Evolutionary conservation across 2,797 vertebrate genomes (phyloP), one percentile per base, ranked within the genome.

Genomic region (Diplodus sargus): DNA sequence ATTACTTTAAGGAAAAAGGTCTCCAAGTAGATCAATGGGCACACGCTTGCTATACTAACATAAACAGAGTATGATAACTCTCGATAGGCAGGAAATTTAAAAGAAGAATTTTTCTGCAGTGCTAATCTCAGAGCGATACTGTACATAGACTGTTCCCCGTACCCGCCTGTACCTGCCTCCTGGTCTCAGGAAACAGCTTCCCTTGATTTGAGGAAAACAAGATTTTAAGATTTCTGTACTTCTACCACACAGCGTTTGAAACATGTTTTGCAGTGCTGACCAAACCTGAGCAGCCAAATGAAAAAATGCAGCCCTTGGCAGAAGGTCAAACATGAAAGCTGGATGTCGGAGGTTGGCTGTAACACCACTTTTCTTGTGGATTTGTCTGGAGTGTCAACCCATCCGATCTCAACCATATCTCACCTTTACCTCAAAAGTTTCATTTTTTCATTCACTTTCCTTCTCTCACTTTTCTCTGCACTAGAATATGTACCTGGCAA

Each of bases 271-370:
- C 57, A 58, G 49, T 20, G 22, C 59, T 56, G 69, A 74, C 66
- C 42, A 66, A 61, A 58, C 8, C 56, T 1, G 22, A 54, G 13
- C 7, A n/a, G n/a, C 5, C 62, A 23, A 63, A 76, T 61, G 61
- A 74, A 74, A 34, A 70, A 78, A 64, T 43, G 17, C 47, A 57
- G 73, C 43, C 76, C 57, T 73, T 64, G 56, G 66, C 59, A n/a
- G 53, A 82, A 74, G 70, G 34, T 72, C 70, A 82, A 61, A 80
- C n/a, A 62, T 62, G 66, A 76, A 59, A 63, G 12, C 10, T 0
- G 16, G 18, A 39, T 20, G 22, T 53, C 5, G 28, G 48, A 65
- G 39, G 39, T 59, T 18, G 48, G 45, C 17, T 74, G 22, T 25
- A 57, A 51, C 16, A 52, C 5, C 5, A 20, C 53, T 3, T 34